These are phyloP conservation scores for Achroia grisella DNA, from an alignment of 1,140 invertebrate genomes.

Conservation along the genomic window DNA sequence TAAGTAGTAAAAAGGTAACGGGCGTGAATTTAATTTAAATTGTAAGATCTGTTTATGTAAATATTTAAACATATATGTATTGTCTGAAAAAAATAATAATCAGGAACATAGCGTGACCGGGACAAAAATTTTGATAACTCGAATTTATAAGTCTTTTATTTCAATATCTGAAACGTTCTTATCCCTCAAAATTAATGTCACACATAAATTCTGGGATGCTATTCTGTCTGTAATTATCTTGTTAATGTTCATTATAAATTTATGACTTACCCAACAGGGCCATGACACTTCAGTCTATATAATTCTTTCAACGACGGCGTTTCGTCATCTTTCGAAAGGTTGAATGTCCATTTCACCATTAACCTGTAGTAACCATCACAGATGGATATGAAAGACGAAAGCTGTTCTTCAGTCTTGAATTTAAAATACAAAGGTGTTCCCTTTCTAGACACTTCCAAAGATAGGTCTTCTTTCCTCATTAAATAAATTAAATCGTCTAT, in stretches of 20 bases:
- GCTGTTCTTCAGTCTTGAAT: slow-evolving; percentile 75
- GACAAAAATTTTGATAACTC: no score
- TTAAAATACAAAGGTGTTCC: slow-evolving; percentile 85
- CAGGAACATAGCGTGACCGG: no score
- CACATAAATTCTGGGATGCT: no score
- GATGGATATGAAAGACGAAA: slow-evolving; percentile 87
- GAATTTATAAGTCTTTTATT: no score
- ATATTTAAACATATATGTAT: no score
- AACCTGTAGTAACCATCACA: slow-evolving; percentile 92
- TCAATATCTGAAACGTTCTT: slow-evolving; percentile 1
- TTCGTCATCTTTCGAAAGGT: slow-evolving; percentile 85
- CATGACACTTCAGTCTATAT: slow-evolving; percentile 87
- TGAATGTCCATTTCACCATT: slow-evolving; percentile 91
- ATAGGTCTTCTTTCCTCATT: slow-evolving; percentile 80
- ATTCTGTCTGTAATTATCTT: no score
- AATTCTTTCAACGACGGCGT: slow-evolving; percentile 85
- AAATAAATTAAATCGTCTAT: slow-evolving; percentile 89
- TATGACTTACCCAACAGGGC: slow-evolving; percentile 84
- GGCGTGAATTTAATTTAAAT: no score
- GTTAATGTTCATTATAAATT: slow-evolving; percentile 8
- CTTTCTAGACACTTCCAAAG: slow-evolving; percentile 84
- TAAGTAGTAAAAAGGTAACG: no score
- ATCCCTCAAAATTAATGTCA: no score
- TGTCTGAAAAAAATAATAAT: no score
- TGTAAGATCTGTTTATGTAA: no score